phyloP scores from a whole-genome alignment of 1,140 invertebrate species.

The Tetranychus urticae region DNA sequence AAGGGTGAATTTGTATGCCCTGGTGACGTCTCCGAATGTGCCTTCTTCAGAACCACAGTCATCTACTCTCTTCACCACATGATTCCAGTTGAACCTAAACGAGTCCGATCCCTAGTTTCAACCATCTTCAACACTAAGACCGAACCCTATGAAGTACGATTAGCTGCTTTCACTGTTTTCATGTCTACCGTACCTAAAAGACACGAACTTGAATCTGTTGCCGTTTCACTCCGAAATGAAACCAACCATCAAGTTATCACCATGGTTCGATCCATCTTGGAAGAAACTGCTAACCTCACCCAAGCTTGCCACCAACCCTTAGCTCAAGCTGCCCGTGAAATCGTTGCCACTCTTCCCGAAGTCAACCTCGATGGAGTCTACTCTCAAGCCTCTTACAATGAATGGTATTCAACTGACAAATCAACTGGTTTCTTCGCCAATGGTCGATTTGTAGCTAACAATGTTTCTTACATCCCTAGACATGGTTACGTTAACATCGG shows the following conservation, averaged over 20 bases:
- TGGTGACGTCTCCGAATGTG: background rate
- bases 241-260: conserved; percentile 6
- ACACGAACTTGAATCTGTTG: conserved; percentile 7
- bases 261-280: conserved; percentile 1
- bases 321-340: background rate
- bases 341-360: background rate
- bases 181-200: conserved; percentile 2
- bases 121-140: conserved; percentile 9
- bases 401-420: background rate
- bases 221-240: conserved; percentile 2
- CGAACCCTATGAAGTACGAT: conserved; percentile 9
- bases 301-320: background rate
- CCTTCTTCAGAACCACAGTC: background rate
- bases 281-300: conserved; percentile 2
- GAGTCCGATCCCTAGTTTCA: conserved; percentile 2
- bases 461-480: conserved; percentile 6
- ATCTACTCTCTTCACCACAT: conserved; percentile 7
- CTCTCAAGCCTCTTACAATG: background rate
- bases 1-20: background rate
- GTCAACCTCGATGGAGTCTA: background rate
- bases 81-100: background rate
- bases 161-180: conserved; percentile 9
- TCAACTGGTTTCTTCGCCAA: background rate
- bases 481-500: conserved; percentile 5
- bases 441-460: conserved; percentile 5